Base-by-base conservation (phyloP, 2,113 vertebrate species). In the Lamprologus tigripictilis region DNA sequence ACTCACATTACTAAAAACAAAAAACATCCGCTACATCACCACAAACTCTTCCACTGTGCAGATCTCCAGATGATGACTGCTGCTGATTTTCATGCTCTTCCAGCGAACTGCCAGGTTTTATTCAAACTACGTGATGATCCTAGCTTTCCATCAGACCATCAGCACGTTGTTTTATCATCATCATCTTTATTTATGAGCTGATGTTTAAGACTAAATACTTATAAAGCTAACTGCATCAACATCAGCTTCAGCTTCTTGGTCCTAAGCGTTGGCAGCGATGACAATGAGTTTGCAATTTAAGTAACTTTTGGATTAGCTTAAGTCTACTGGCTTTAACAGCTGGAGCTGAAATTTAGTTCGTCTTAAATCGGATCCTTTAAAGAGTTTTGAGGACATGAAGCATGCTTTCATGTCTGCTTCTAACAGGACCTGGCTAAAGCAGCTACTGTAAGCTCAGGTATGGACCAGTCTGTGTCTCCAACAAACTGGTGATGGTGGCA, bases 61-160 rank as follows among this genome's bases (percentile, higher is more conserved):
- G 40, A 7, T 28, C 23, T 76, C 68, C 21, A 76, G 66, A 28
- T 10, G 68, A 28, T 28, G 40, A 73, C 14, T 17, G 21, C n/a
- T 68, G 63, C n/a, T 71, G 63, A 71, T 71, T 40, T 71, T 42
- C 21, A 73, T 28, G 40, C 23, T 26, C 68, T 45, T 45, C 14
- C 40, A 73, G 68, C 13, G 0, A 26, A 10, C 37, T 45, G 21
- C n/a, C 35, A 71, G 35, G 7, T 9, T 68, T 42, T 23, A 23
- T 71, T 71, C 1, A 16, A 23, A 42, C 37, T 37, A 9, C 5
- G 35, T 68, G 61, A 66, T 21, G 10, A 37, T 66, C 33, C 61
- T n/a, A 8, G 0, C 35, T 21, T 42, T 1, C 35, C 19, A 40
- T 21, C 35, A n/a, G 33, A 0, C 10, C 17, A 12, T 35, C 61